Evolutionary conservation across 2,113 vertebrate genomes (phyloP), one percentile per base, ranked within the genome.

Genomic region (Cyprinus carpio): DNA sequence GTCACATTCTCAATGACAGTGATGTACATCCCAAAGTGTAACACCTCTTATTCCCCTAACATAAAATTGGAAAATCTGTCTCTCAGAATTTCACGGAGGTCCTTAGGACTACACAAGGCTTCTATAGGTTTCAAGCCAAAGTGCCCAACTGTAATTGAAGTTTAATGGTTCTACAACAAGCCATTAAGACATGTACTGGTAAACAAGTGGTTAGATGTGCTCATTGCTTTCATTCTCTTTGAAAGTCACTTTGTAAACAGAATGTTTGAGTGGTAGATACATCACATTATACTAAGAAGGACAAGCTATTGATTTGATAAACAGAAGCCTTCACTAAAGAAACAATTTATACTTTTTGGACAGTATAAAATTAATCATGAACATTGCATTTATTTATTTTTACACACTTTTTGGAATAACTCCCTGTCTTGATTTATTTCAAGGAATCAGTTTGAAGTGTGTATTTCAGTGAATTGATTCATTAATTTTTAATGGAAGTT

Each of bases 1-100:
- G 91, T 92, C 93, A 90, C 93, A 86, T 92, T 92, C 92, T 89
- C 87, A 91, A 89, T 90, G 92, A 54, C 87, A 91, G 93, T 89
- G 91, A 84, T 86, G 75, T 62, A 88, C 90, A 91, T 78, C 82
- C 88, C 18, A 79, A 83, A 94, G 92, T 87, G 72, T 87, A 87
- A 87, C 78, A 85, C 75, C 86, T 87, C 81, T 84, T 80, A 84
- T 75, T 87, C 86, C 87, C 83, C 84, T 71, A 86, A 84, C 81
- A 76, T 79, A 60, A 82, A 85, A 85, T 75, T 89, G 79, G 82
- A 85, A 85, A 89, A 89, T 85, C 85, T 75, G 78, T 87, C 89
- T 88, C 85, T 75, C 77, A 84, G 85, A 84, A 88, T 86, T 62
- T 84, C 77, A 72, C 31, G 37, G 71, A 60, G 67, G 51, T 84